A percentile compares a stretch with the other conserved stretches of the same genome.
phyloP scores from a whole-genome alignment of 2,888 invertebrate species.

The Scaptomyza caliginosa region DNA sequence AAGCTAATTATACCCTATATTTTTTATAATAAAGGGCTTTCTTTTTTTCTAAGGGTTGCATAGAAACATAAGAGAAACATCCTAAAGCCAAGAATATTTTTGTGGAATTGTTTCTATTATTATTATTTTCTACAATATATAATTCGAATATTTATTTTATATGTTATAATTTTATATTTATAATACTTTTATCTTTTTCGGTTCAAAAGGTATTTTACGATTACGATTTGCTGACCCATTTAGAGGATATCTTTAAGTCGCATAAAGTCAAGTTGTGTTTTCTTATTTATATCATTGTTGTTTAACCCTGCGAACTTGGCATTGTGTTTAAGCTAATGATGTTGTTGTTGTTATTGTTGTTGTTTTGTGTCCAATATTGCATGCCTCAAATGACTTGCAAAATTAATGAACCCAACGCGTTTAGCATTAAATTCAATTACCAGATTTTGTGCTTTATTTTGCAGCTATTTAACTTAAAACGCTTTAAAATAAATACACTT shows the following conservation, averaged over 20 bases:
- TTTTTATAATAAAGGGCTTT: too few relatives aligned
- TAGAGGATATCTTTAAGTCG: background rate
- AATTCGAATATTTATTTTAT: too few relatives aligned
- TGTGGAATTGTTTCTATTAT: too few relatives aligned
- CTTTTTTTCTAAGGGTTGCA: background rate
- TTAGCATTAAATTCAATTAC: slow-evolving; percentile 52
- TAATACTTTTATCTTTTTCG: too few relatives aligned
- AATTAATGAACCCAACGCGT: slow-evolving; percentile 44
- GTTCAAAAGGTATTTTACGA: too few relatives aligned
- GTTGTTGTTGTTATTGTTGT: slow-evolving; percentile 26
- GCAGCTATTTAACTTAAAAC: background rate
- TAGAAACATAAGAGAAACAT: too few relatives aligned
- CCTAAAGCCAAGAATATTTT: too few relatives aligned
- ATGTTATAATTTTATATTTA: background rate
- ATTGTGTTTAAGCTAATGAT: slow-evolving; percentile 34
- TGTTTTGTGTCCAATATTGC: slow-evolving; percentile 34
- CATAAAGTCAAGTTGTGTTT: too few relatives aligned
- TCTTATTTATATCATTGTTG: background rate
- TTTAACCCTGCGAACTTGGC: slow-evolving; percentile 37
- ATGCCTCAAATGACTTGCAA: slow-evolving; percentile 55
- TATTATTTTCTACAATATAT: too few relatives aligned
- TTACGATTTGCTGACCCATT: too few relatives aligned
- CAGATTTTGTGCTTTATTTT: slow-evolving; percentile 7
- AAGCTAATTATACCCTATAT: slow-evolving; percentile 41
- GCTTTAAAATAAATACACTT: background rate